Evolutionary conservation across 2,797 vertebrate species (phyloP), one percentile per base, ranked within the genome.

Genomic region (Acanthurus lineatus): DNA sequence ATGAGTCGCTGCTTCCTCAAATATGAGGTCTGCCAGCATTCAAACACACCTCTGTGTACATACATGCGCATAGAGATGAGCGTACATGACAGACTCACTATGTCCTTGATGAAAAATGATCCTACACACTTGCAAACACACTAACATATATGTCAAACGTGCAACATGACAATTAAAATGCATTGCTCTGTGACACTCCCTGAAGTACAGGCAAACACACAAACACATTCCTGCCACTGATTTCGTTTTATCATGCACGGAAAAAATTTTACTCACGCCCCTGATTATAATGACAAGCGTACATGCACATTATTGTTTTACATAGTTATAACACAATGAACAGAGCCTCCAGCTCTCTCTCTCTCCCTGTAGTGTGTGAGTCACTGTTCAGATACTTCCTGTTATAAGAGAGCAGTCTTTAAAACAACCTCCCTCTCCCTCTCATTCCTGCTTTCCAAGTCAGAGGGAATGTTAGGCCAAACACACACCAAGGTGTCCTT

Each of bases 331-430:
- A 69, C 79, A 90, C 68, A 89, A 81, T 77, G 73, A 85, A 83
- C 76, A 85, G 75, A 86, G 72, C 65, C 65, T 86, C 81, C 57
- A 82, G 79, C 57, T 77, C 44, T 65, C 48, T 68, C 63, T 73
- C 76, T 80, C 66, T 80, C 79, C 70, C 76, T 81, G 81, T 83
- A 83, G 75, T 75, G 78, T 77, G 83, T 91, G 88, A 91, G 86
- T 93, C 92, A 93, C 86, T 89, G 53, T 86, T 90, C 81, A 89
- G 87, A 94, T 91, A 92, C 91, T 92, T 93, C 92, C 92, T 93
- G 91, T 90, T 92, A 81, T 74, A 91, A 87, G 84, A 90, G 87
- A 90, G 86, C 75, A 68, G 82, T 89, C 86, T 89, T 81, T 92
- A 88, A 89, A 87, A 86, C 84, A 88, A 65, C 76, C 84, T 82